These are phyloP conservation scores for Hippopotamus amphibius DNA, from an alignment of 2,113 vertebrate species.

Conservation along the genomic window DNA sequence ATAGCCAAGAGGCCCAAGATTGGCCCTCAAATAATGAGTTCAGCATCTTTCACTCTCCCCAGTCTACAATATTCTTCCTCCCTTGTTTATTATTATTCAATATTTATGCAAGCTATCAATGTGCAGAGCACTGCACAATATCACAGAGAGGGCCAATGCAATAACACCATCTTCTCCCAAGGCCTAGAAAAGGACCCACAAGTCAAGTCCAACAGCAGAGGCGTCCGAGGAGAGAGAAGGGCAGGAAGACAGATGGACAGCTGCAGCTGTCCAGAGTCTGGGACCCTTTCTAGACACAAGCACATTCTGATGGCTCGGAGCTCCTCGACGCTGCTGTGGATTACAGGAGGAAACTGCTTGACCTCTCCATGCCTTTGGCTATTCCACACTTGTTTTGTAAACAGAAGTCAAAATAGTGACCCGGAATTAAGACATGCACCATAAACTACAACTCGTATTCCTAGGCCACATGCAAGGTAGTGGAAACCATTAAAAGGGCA, in stretches of 20 bases:
- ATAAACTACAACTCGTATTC: slow-evolving; percentile 60
- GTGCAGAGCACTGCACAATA: slow-evolving; percentile 68
- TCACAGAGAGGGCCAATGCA: slow-evolving; percentile 62
- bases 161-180: slow-evolving; percentile 56
- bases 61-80: slow-evolving; percentile 79
- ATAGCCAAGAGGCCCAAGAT: slow-evolving; percentile 76
- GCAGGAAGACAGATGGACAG: neutral
- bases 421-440: slow-evolving; percentile 19
- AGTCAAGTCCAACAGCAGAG: slow-evolving; percentile 37
- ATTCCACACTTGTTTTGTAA: slow-evolving; percentile 72
- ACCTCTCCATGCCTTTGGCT: slow-evolving; percentile 59
- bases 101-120: slow-evolving; percentile 78
- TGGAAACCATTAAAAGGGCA: slow-evolving; percentile 27
- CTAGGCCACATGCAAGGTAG: neutral
- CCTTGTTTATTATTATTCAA: slow-evolving; percentile 81
- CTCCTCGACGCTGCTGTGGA: neutral
- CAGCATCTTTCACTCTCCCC: slow-evolving; percentile 80
- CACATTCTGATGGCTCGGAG: neutral
- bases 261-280: neutral
- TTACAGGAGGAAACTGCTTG: slow-evolving; percentile 22
- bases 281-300: neutral
- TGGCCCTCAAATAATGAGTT: slow-evolving; percentile 75
- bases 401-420: slow-evolving; percentile 42
- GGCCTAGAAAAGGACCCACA: slow-evolving; percentile 5
- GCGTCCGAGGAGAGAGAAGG: neutral